A percentile compares a stretch with the other conserved stretches of the same genome.
These are phyloP conservation scores for Baccha elongata DNA, from an alignment of 2,888 invertebrate species.

Conservation along the genomic window DNA sequence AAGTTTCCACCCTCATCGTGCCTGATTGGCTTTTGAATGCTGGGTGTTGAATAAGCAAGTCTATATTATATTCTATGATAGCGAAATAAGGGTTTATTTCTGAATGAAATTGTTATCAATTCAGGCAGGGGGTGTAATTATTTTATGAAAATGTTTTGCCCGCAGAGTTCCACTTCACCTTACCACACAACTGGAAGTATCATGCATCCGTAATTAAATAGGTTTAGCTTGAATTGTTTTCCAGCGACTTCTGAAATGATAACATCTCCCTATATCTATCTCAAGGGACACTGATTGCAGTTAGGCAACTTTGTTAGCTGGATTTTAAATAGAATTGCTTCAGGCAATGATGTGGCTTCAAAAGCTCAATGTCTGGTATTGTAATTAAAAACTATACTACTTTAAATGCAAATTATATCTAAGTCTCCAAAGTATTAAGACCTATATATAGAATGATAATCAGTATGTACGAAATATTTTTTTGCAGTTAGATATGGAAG, in stretches of 20 bases:
- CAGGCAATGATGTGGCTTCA: slow-evolving; percentile 25
- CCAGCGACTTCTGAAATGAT: slow-evolving; percentile 46
- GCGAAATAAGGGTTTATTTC: slow-evolving; percentile 46
- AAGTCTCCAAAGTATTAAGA: slow-evolving; percentile 31
- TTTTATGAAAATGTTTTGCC: slow-evolving; percentile 45
- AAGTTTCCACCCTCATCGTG: slow-evolving; percentile 8
- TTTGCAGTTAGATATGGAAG: neutral
- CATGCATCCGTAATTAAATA: slow-evolving; percentile 45
- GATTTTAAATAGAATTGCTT: slow-evolving; percentile 1
- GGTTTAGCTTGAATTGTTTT: slow-evolving; percentile 35
- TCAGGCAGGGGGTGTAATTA: slow-evolving; percentile 48
- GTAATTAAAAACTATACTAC: slow-evolving; percentile 60
- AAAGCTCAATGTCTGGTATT: slow-evolving; percentile 40
- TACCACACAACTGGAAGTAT: slow-evolving; percentile 11
- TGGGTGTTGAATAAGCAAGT: slow-evolving; percentile 21
- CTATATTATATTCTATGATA: neutral
- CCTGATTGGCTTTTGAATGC: slow-evolving; percentile 55
- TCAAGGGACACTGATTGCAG: slow-evolving; percentile 55
- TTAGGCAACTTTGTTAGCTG: slow-evolving; percentile 48
- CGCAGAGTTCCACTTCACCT: neutral
- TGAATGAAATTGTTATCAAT: slow-evolving; percentile 33
- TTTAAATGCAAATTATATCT: slow-evolving; percentile 55
- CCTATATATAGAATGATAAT: slow-evolving; percentile 26
- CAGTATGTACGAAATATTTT: neutral
- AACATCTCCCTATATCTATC: slow-evolving; percentile 23